Percentiles rank a stretch among this genome's conserved stretches.
Evolutionary conservation across 2,113 vertebrate genomes (phyloP).

Genomic region (Sylvicapra grimmia): DNA sequence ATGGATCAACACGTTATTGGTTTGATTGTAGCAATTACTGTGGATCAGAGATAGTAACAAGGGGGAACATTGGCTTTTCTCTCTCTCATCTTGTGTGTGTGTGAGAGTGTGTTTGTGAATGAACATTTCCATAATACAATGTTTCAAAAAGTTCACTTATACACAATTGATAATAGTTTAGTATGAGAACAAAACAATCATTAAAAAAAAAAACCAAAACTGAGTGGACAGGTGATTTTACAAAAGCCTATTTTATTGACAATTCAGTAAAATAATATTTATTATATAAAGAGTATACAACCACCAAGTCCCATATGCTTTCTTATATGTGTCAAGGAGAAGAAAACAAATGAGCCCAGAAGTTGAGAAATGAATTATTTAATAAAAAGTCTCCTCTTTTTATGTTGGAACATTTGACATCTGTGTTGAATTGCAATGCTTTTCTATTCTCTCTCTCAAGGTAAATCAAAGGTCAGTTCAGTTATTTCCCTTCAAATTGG

Average conservation of each 20-base stretch:
- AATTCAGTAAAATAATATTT: neutral
- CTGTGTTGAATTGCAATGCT: neutral
- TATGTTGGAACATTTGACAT: neutral
- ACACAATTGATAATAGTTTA: neutral
- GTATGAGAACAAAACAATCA: neutral
- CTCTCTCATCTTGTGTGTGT: neutral
- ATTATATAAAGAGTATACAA: neutral
- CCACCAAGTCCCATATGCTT: neutral
- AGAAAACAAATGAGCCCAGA: neutral
- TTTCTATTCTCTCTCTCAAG: neutral
- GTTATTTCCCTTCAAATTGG: neutral
- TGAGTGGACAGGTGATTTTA: neutral
- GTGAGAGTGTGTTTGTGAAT: accelerated
- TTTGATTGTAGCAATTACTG: neutral
- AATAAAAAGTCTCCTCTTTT: neutral
- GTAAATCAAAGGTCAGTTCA: neutral
- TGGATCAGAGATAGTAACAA: neutral
- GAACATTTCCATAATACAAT: neutral
- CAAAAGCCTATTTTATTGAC: neutral
- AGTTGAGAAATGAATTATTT: neutral
- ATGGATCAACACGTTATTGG: neutral
- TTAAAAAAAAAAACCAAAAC: neutral
- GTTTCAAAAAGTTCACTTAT: neutral
- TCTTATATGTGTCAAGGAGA: neutral
- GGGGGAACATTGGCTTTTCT: neutral